Conservation (phyloP, 2,113 vertebrate genomes). For the Trematomus loennbergii region DNA sequence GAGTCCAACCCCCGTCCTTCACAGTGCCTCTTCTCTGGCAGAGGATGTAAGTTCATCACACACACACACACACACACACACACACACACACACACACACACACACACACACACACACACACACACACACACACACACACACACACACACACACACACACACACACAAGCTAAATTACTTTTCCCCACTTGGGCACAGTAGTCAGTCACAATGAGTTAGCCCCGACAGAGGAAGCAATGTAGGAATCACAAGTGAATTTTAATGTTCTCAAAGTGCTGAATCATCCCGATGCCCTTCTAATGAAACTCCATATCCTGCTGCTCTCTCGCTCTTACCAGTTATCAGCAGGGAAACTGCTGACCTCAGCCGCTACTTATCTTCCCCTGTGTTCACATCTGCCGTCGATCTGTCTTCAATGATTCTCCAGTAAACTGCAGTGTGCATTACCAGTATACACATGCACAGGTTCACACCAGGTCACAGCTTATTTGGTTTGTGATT, state of each 20-base stretch:
- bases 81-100: slow-evolving; percentile 22
- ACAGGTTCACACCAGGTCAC: background rate
- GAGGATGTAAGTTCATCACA: slow-evolving; percentile 90
- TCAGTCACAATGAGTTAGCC: slow-evolving; percentile 52
- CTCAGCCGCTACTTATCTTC: slow-evolving; percentile 45
- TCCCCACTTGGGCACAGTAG: slow-evolving; percentile 30
- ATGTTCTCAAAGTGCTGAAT: slow-evolving; percentile 74
- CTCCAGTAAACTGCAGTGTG: slow-evolving; percentile 11
- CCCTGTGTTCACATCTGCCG: slow-evolving; percentile 29
- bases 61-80: slow-evolving; percentile 42
- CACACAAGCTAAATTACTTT: slow-evolving; percentile 42
- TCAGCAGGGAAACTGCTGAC: slow-evolving; percentile 73
- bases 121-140: too few species aligned
- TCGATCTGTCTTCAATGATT: slow-evolving; percentile 20
- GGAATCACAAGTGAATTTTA: slow-evolving; percentile 65
- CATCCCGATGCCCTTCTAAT: slow-evolving; percentile 59
- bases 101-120: slow-evolving; percentile 29
- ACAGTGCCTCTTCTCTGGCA: slow-evolving; percentile 91
- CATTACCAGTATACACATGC: background rate
- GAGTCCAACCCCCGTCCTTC: slow-evolving; percentile 91
- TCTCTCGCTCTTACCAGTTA: slow-evolving; percentile 51
- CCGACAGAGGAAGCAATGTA: slow-evolving; percentile 41
- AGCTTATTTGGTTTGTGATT: slow-evolving; percentile 35
- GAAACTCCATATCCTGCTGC: slow-evolving; percentile 71
- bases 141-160: slow-evolving; percentile 1